Evolutionary conservation across 1,140 invertebrate species (phyloP).

Genomic region (Drosophila obscura): DNA sequence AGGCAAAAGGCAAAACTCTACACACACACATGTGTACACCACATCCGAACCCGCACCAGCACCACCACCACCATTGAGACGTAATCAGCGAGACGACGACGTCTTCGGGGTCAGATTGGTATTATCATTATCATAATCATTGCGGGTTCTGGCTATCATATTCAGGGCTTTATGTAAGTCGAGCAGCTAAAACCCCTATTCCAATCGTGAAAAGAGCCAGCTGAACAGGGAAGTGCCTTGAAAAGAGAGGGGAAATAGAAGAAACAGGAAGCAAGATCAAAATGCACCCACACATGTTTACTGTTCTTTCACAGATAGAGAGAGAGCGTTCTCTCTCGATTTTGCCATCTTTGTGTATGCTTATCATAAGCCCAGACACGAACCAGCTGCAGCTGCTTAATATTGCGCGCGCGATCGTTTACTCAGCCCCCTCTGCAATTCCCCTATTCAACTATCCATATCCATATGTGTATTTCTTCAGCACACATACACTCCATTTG

Average conservation of each 20-base stretch:
- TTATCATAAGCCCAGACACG: slow-evolving; percentile 30
- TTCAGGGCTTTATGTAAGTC: slow-evolving; percentile 36
- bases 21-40: not conserved
- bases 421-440: too few species aligned
- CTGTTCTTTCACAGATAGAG: slow-evolving; percentile 1
- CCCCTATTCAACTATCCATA: too few species aligned
- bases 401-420: slow-evolving; percentile 1
- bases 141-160: slow-evolving; percentile 37
- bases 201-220: slow-evolving; percentile 15
- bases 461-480: too few species aligned
- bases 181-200: slow-evolving; percentile 23
- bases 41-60: not conserved
- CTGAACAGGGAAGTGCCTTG: slow-evolving; percentile 37
- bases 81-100: slow-evolving; percentile 8
- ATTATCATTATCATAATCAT: slow-evolving; percentile 47
- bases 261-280: not conserved
- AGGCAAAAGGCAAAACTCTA: slow-evolving; percentile 12
- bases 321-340: not conserved
- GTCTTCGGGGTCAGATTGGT: slow-evolving; percentile 34
- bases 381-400: slow-evolving; percentile 26
- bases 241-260: slow-evolving; percentile 21
- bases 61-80: not conserved
- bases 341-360: not conserved
- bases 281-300: slow-evolving; percentile 7
- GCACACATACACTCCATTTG: too few species aligned